Base-by-base conservation (phyloP, 2,888 invertebrate genomes). In the Acrobasis repandana region DNA sequence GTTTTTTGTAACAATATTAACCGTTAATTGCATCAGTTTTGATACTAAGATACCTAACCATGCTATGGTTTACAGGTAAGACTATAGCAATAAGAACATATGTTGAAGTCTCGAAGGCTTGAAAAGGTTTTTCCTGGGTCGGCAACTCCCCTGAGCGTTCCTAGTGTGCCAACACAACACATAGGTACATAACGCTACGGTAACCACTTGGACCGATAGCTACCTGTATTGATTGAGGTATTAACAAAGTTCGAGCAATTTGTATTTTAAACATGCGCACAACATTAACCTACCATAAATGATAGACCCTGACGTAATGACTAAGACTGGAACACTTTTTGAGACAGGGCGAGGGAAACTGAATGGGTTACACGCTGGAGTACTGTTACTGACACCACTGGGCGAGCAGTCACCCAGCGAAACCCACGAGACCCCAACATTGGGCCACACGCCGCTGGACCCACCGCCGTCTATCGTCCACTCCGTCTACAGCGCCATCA, bases 311-410 rank as follows among this genome's bases (percentile, higher is more conserved):
- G 59, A 51, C 59, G 14, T 59, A 18, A 38, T 52, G 74, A 77
- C 73, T 77, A 60, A 60, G 76, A 77, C 73, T 66, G 68, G 60
- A 72, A 70, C 68, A 66, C 75, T 87, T 88, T 89, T 77, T 86
- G 89, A 88, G 90, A 86, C 91, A 91, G 92, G 91, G 77, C 85
- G 87, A 67, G 83, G 85, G 73, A 89, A 85, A 83, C 85, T 90
- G 80, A 85, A 76, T 76, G 92, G 92, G 68, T 79, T 89, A 58
- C 92, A 90, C 72, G 92, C 92, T 60, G 92, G 92, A 56, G 77
- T 91, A 64, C 85, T 92, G 65, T 76, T 92, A 66, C 82, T 92
- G 74, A 82, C 91, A 56, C 92, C 92, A n/a, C 73, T 91, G 68
- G 89, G 75, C 61, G 86, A 85, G 47, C 75, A 69, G 5, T 67